Evolutionary conservation across 1,140 invertebrate species (phyloP), one percentile per base, ranked within the genome.

Genomic region (Potamilus streckersoni): DNA sequence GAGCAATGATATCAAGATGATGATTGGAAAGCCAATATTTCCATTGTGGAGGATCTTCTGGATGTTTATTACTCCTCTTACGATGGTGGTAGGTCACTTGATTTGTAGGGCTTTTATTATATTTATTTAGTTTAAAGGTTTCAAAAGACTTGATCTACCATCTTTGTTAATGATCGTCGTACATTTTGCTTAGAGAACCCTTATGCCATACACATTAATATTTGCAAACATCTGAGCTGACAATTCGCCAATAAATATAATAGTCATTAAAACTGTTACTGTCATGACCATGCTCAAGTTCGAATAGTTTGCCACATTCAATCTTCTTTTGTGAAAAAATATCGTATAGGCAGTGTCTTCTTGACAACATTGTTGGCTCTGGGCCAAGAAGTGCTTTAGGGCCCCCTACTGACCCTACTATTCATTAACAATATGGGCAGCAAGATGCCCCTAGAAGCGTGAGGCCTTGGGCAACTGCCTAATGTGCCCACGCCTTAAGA

Each of bases 21-120:
- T 89, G 87, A 87, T 88, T 82, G 87, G 87, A 8, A 84, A 80
- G 69, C 67, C 79, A 64, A 85, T 86, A 27, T 73, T 76, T 69
- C 15, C 64, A 4, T 73, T 83, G 13, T 84, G 79, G 84, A 81
- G 76, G 20, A 76, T 79, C 63, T 81, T 81, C 67, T 88, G 87
- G 87, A 81, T 76, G 71, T 87, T 73, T 76, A 71, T 87, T 31
- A 87, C 85, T 14, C 87, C 87, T 23, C 1, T 58, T 20, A 74
- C 84, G 31, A 86, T 87, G n/a, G 20, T 87, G 74, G 87, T 88
- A 79, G 80, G 84, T 77, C 13, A 16, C 58, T 27, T 2, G 17
- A 71, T 31, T 23, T 71, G 60, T 71, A 1, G 12, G 14, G 57
- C 20, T n/a, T 27, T 49, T 3, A 49, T 23, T 11, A 23, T 5